phyloP scores from a whole-genome alignment of 2,113 vertebrate genomes.

The Corythoichthys haematopterus region DNA sequence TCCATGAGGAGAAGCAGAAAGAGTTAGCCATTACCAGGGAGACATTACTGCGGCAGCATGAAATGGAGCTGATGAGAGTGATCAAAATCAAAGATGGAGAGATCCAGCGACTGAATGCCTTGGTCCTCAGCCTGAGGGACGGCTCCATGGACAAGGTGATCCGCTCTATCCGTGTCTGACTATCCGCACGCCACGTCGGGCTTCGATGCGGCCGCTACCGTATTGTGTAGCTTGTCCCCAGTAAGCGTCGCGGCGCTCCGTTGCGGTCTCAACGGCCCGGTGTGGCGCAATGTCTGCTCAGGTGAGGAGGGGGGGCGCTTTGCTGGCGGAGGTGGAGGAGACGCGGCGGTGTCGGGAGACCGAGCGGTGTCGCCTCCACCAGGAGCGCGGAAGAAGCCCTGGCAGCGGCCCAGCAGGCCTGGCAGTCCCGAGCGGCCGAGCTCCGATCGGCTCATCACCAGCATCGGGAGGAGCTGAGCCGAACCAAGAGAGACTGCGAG shows the following conservation, averaged over 20 bases:
- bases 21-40: slow-evolving; percentile 86
- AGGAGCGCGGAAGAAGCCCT: slow-evolving; percentile 85
- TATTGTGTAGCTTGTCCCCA: too few relatives aligned
- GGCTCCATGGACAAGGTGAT: slow-evolving; percentile 82
- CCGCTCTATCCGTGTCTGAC: too few relatives aligned
- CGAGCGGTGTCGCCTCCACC: too few relatives aligned
- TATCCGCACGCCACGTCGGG: too few relatives aligned
- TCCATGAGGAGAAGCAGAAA: slow-evolving; percentile 93
- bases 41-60: slow-evolving; percentile 85
- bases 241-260: too few relatives aligned
- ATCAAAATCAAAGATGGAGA: slow-evolving; percentile 93
- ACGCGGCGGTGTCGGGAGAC: too few relatives aligned
- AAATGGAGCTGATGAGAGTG: slow-evolving; percentile 88
- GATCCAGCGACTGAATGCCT: slow-evolving; percentile 86
- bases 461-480: slow-evolving; percentile 87
- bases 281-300: too few relatives aligned
- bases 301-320: too few relatives aligned
- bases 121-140: slow-evolving; percentile 78
- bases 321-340: too few relatives aligned
- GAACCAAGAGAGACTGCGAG: slow-evolving; percentile 92
- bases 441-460: slow-evolving; percentile 88
- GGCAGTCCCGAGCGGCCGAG: slow-evolving; percentile 87
- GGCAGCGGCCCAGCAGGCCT: slow-evolving; percentile 79
- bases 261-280: too few relatives aligned
- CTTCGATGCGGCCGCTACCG: too few relatives aligned